Evolutionary conservation across 1,140 invertebrate genomes (phyloP).

Genomic region (Lasioglossum baleicum): DNA sequence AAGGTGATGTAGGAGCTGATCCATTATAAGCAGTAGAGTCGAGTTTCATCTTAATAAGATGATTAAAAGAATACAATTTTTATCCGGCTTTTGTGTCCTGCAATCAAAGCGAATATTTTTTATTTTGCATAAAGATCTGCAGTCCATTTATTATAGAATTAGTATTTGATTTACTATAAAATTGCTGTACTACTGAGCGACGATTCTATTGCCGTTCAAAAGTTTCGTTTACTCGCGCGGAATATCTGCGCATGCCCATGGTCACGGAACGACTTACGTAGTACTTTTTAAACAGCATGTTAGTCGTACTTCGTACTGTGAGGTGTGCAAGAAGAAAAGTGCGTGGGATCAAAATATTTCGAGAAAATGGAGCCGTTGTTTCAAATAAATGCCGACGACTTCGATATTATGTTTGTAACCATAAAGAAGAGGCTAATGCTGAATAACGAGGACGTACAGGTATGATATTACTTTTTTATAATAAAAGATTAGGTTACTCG

Average conservation of each 20-base stretch:
- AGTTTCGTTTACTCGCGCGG: background rate
- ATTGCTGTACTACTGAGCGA: too few species aligned
- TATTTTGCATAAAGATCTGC: too few species aligned
- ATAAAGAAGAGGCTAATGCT: constrained; percentile 46
- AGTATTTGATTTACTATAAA: too few species aligned
- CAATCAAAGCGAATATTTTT: too few species aligned
- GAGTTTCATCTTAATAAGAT: too few species aligned
- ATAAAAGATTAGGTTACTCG: too few species aligned
- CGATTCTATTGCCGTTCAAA: background rate
- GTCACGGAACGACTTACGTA: background rate
- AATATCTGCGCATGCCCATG: background rate
- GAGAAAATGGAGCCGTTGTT: constrained; percentile 40
- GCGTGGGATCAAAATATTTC: background rate
- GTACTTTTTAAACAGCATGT: background rate
- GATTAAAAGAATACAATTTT: too few species aligned
- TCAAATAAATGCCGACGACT: background rate
- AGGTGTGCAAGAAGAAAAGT: too few species aligned
- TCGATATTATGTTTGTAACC: constrained; percentile 24
- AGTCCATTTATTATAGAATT: background rate
- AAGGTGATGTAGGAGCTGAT: too few species aligned
- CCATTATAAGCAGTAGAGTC: too few species aligned
- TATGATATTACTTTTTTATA: background rate
- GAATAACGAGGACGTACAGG: constrained; percentile 31
- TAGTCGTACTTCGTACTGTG: too few species aligned
- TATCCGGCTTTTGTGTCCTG: too few species aligned